Evolutionary conservation across 1,140 invertebrate genomes (phyloP).

Genomic region (Drosophila bocki): DNA sequence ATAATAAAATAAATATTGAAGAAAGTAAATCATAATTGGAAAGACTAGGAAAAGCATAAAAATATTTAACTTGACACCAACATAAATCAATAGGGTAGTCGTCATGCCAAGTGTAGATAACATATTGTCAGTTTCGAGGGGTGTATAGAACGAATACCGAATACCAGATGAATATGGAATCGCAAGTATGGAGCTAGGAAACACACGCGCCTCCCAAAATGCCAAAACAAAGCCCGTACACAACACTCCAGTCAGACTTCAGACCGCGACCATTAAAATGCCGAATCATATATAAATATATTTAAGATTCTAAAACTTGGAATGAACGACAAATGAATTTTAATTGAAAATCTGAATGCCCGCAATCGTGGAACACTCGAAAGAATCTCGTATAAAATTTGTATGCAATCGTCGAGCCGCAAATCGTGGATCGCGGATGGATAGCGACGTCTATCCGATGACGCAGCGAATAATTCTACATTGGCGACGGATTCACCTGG

Average conservation of each 20-base stretch:
- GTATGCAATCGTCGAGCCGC: slow-evolving; percentile 48
- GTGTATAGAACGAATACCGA: not conserved
- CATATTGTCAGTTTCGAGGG: not conserved
- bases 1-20: not conserved
- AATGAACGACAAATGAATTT: slow-evolving; percentile 71
- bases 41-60: not conserved
- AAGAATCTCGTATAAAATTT: slow-evolving; percentile 53
- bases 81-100: slow-evolving; percentile 43
- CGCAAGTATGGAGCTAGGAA: slow-evolving; percentile 71
- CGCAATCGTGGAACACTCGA: slow-evolving; percentile 35
- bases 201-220: slow-evolving; percentile 55
- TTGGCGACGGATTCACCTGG: slow-evolving; percentile 52
- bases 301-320: slow-evolving; percentile 56
- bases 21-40: not conserved
- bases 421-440: slow-evolving; percentile 15
- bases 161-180: slow-evolving; percentile 11
- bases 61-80: not conserved
- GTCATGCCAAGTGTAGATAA: slow-evolving; percentile 27
- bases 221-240: slow-evolving; percentile 8
- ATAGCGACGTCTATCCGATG: slow-evolving; percentile 33
- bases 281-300: slow-evolving; percentile 54
- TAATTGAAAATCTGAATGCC: slow-evolving; percentile 51
- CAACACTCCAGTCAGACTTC: slow-evolving; percentile 22
- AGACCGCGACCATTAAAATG: slow-evolving; percentile 46
- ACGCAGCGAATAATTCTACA: slow-evolving; percentile 37